Conservation (phyloP, 2,888 invertebrate species). For the Shargacucullia verbasci region DNA sequence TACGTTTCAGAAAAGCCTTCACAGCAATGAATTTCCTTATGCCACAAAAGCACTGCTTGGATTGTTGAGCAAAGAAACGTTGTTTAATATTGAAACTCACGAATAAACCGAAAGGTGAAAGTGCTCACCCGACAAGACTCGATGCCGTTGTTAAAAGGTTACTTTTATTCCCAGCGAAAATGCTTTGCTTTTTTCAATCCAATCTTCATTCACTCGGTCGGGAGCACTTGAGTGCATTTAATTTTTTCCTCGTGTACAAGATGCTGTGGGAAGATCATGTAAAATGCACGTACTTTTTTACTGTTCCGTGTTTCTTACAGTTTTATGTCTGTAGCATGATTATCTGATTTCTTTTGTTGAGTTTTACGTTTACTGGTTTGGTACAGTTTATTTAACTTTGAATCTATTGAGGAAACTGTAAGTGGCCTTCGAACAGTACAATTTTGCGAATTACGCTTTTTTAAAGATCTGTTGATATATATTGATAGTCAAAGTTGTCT, state of each 20-base stretch:
- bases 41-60: constrained; percentile 5
- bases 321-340: neutral
- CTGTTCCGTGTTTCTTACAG: neutral
- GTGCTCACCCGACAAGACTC: constrained; percentile 37
- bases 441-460: too few relatives aligned
- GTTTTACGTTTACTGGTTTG: too few relatives aligned
- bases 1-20: constrained; percentile 3
- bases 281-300: constrained; percentile 12
- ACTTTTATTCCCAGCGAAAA: constrained; percentile 24
- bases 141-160: constrained; percentile 37
- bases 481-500: too few relatives aligned
- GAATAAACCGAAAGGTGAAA: constrained; percentile 37
- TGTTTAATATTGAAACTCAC: too few relatives aligned
- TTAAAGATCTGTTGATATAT: too few relatives aligned
- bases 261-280: constrained; percentile 12
- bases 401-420: too few relatives aligned
- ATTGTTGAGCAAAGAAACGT: constrained; percentile 8
- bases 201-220: constrained; percentile 53
- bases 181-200: constrained; percentile 42
- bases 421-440: too few relatives aligned
- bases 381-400: too few relatives aligned
- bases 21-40: constrained; percentile 11
- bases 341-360: too few relatives aligned
- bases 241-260: constrained; percentile 26
- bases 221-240: constrained; percentile 42